Percentiles rank a stretch among this genome's conserved stretches.
Evolutionary conservation across 2,113 vertebrate genomes (phyloP).

Genomic region (Caretta caretta): DNA sequence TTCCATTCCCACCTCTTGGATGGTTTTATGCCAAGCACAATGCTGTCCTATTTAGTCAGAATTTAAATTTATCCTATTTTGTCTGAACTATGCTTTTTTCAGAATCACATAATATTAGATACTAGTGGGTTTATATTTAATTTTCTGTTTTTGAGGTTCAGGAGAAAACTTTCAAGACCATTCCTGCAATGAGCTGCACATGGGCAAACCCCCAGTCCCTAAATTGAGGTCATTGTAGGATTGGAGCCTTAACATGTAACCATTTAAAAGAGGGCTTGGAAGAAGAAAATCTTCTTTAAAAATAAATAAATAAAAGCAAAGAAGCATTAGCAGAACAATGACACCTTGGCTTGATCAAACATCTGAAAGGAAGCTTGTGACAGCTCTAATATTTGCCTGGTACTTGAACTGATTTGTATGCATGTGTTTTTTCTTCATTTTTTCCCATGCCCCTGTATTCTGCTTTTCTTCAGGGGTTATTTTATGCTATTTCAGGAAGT

Average conservation of each 20-base stretch:
- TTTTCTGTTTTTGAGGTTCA: neutral
- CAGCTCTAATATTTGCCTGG: neutral
- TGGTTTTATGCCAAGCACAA: neutral
- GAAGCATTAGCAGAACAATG: neutral
- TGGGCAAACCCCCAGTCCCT: neutral
- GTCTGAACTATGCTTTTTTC: neutral
- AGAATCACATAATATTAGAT: neutral
- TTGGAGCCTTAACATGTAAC: neutral
- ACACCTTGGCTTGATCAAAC: neutral
- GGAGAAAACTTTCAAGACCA: neutral
- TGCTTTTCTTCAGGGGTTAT: neutral
- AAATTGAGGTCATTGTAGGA: neutral
- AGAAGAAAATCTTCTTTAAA: neutral
- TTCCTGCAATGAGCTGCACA: neutral
- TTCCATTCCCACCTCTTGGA: neutral
- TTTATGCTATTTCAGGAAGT: neutral
- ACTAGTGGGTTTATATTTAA: neutral
- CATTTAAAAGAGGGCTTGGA: neutral
- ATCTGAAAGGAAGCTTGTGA: neutral
- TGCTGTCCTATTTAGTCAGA: neutral
- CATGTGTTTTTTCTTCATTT: neutral
- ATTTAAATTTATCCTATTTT: neutral
- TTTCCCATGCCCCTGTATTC: neutral
- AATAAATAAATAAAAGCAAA: neutral
- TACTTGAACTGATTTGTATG: neutral